These are phyloP conservation scores for Xanthorhoe designata DNA, from an alignment of 2,888 invertebrate species.

Conservation along the genomic window DNA sequence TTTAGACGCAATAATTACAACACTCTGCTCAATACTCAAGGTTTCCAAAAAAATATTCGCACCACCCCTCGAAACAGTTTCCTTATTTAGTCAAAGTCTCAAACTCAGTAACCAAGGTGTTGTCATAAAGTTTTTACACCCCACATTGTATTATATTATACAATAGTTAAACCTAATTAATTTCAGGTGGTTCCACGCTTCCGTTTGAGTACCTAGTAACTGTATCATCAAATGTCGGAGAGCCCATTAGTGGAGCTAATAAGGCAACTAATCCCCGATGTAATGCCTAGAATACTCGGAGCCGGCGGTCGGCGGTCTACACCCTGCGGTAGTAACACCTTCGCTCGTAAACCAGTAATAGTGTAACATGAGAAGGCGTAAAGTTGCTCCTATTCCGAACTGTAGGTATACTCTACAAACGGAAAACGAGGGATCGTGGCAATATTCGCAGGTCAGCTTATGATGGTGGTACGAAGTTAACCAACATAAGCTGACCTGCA, in stretches of 20 bases:
- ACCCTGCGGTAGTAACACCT: conserved; percentile 2
- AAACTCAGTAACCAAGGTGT: neutral
- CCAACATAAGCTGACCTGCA: too few relatives aligned
- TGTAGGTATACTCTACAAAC: too few relatives aligned
- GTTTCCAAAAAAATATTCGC: neutral
- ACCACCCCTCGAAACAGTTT: neutral
- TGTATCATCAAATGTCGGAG: conserved; percentile 1
- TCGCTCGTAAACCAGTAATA: conserved; percentile 24
- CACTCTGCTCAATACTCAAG: too few relatives aligned
- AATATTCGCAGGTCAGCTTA: too few relatives aligned
- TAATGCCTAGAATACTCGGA: neutral
- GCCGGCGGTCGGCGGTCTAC: too few relatives aligned
- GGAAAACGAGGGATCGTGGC: too few relatives aligned
- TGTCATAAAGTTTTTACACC: neutral
- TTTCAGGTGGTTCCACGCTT: conserved; percentile 8
- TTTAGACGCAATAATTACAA: too few relatives aligned
- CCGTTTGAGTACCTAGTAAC: conserved; percentile 3
- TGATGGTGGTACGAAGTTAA: too few relatives aligned
- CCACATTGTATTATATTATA: neutral
- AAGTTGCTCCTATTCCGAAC: neutral
- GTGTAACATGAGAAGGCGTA: conserved; percentile 10
- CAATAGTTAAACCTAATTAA: conserved; percentile 7
- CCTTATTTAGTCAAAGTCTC: neutral
- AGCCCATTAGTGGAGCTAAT: conserved; percentile 14
- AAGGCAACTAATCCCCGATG: conserved; percentile 19